Evolutionary conservation across 2,113 vertebrate genomes (phyloP).

Genomic region (Rhodinocichla rosea): DNA sequence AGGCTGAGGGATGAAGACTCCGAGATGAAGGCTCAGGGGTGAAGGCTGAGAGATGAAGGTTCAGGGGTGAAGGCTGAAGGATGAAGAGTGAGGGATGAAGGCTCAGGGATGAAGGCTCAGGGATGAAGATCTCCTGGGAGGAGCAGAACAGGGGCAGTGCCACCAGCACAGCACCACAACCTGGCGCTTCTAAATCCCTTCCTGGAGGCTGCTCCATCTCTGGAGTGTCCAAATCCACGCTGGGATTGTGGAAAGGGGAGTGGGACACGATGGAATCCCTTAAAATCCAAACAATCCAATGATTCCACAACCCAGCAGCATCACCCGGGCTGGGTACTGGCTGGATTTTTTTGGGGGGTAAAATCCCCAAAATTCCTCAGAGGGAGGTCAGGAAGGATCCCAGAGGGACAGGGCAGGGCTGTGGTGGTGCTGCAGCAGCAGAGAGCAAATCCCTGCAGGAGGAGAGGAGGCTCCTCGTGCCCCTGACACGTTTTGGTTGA

Average conservation of each 20-base stretch:
- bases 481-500: too few species aligned
- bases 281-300: neutral
- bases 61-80: too few species aligned
- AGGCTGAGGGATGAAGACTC: too few species aligned
- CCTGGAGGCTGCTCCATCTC: neutral
- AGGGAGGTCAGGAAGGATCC: neutral
- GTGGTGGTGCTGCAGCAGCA: neutral
- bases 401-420: neutral
- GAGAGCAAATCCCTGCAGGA: neutral
- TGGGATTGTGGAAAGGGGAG: fast-evolving
- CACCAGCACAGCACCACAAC: neutral
- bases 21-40: too few species aligned
- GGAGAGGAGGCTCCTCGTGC: neutral
- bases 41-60: too few species aligned
- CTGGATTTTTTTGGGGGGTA: neutral
- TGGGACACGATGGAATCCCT: fast-evolving
- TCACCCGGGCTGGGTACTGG: neutral
- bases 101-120: too few species aligned
- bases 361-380: neutral
- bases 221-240: fast-evolving
- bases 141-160: neutral
- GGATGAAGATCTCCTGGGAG: neutral
- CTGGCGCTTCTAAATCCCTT: fast-evolving
- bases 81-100: too few species aligned
- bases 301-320: neutral